Evolutionary conservation across 2,888 invertebrate genomes (phyloP), one percentile per base, ranked within the genome.

Genomic region (Tenthredo mesomela): DNA sequence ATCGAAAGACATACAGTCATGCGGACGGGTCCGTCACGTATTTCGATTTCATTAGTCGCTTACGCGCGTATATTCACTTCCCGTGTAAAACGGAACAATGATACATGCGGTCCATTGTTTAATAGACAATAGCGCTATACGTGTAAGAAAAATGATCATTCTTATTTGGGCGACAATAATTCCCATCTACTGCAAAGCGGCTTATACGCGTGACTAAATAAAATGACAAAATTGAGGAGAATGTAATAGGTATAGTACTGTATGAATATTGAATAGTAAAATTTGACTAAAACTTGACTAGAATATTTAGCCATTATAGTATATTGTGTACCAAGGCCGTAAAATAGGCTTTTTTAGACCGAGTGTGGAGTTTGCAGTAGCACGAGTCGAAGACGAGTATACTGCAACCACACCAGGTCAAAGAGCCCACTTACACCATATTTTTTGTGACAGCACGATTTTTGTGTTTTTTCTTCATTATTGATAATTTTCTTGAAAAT

Each of bases 51-150:
- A 61, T 80, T 65, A 40, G 58, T 58, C 80, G 61, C 12, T 54
- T 58, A 40, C 61, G 18, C 61, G 80, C 80, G 47, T 43, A 10
- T 54, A 29, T 29, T n/a, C n/a, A 25, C 73, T 40, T 21, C 21
- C 25, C 61, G 61, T 80, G 80, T 80, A 37, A 88, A 88, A 87
- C 85, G 84, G 87, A 88, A 90, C 90, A 90, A 90, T 89, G 90
- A 89, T 89, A 89, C 89, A 89, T 86, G n/a, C n/a, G 87, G 70
- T 82, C 89, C 87, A 90, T 90, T 90, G 90, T 89, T 87, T 87
- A 84, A 85, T 84, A 87, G 88, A 90, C 90, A 90, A 90, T 90
- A 87, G 89, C 80, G n/a, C n/a, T n/a, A n/a, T 80, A 80, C 84
- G 78, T 80, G 29, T 33, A 50, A 37, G 78, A 84, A 77, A 33